Evolutionary conservation across 2,113 vertebrate genomes (phyloP).

Genomic region (Ciconia maguari): DNA sequence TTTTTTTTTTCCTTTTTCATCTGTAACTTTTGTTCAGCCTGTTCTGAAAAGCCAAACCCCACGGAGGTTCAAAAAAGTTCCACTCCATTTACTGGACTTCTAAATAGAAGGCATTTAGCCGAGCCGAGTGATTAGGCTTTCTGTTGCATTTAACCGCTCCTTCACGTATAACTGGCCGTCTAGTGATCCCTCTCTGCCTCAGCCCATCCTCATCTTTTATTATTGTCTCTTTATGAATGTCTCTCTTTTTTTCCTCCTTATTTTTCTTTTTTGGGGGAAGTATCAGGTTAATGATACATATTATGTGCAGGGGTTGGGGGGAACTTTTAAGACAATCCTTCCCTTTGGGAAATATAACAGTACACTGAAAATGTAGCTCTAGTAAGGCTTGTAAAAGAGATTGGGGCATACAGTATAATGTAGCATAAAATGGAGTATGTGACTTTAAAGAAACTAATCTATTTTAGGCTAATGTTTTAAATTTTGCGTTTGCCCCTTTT

Average conservation of each 20-base stretch:
- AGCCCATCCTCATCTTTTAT: background rate
- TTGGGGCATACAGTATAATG: constrained; percentile 66
- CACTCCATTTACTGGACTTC: constrained; percentile 57
- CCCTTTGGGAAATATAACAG: constrained; percentile 54
- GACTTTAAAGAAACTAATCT: constrained; percentile 55
- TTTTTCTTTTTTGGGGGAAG: background rate
- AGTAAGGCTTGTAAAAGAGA: constrained; percentile 59
- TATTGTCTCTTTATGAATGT: background rate
- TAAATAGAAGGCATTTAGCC: constrained; percentile 36
- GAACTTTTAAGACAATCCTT: background rate
- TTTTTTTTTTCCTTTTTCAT: background rate
- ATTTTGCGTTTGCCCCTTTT: constrained; percentile 30
- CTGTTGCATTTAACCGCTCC: background rate
- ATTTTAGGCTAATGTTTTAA: constrained; percentile 58
- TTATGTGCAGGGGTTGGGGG: background rate
- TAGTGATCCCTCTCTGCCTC: background rate
- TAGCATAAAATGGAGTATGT: constrained; percentile 61
- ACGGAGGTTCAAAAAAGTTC: constrained; percentile 1
- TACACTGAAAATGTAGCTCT: background rate
- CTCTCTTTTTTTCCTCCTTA: background rate
- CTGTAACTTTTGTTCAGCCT: constrained; percentile 13
- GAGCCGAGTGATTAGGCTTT: constrained; percentile 21
- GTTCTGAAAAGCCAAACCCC: background rate
- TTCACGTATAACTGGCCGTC: background rate
- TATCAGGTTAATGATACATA: background rate